Evolutionary conservation across 2,797 vertebrate genomes (phyloP).

Genomic region (Microchirus variegatus): DNA sequence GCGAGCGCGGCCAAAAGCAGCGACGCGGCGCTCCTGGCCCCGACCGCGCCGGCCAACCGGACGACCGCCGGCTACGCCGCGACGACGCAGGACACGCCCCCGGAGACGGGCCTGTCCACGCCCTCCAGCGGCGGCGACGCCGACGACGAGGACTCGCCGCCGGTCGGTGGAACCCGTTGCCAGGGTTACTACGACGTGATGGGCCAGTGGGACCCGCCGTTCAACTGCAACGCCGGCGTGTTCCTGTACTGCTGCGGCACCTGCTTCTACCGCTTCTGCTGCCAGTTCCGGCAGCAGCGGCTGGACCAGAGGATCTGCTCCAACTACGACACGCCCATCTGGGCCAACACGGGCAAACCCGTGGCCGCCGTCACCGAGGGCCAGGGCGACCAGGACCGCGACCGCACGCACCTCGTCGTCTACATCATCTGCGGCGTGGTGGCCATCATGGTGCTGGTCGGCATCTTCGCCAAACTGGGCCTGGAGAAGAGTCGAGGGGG

Average conservation of each 20-base stretch:
- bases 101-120: constrained; percentile 74
- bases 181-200: constrained; percentile 97
- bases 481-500: constrained; percentile 91
- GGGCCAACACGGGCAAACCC: constrained; percentile 95
- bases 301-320: constrained; percentile 96
- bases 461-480: constrained; percentile 95
- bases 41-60: constrained; percentile 54
- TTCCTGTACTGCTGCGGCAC: constrained; percentile 97
- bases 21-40: constrained; percentile 6
- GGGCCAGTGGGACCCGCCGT: constrained; percentile 98
- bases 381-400: constrained; percentile 84
- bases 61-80: constrained; percentile 62
- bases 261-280: constrained; percentile 98
- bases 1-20: constrained; percentile 23
- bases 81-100: constrained; percentile 72
- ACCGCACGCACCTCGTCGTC: constrained; percentile 95
- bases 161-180: constrained; percentile 86
- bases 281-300: constrained; percentile 91
- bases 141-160: constrained; percentile 74
- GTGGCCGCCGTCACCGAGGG: constrained; percentile 87
- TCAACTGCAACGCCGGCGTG: constrained; percentile 94
- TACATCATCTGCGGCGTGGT: constrained; percentile 98
- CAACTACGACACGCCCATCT: constrained; percentile 97
- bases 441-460: constrained; percentile 94
- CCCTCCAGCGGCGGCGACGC: constrained; percentile 70